A percentile compares a stretch with the other conserved stretches of the same genome.
phyloP scores from a whole-genome alignment of 1,140 invertebrate genomes.

The Conus ventricosus region DNA sequence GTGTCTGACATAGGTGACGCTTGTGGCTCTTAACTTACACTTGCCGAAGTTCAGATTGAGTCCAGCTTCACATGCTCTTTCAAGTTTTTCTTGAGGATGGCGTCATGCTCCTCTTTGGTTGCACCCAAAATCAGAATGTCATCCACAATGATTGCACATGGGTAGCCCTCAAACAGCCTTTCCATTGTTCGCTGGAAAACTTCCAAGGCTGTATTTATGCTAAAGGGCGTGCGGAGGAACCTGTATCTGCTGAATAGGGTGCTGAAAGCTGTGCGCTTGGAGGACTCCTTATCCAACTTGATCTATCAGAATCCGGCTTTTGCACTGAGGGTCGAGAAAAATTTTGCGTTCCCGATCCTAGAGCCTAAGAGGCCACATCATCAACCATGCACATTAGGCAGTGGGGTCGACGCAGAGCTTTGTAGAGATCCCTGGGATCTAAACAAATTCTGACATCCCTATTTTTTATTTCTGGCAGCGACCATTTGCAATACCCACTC shows the following conservation, averaged over 20 bases:
- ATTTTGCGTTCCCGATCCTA: not conserved
- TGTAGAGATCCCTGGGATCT: too few species aligned
- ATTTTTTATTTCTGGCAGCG: too few species aligned
- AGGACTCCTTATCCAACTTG: conserved; percentile 4
- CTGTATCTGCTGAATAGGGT: not conserved
- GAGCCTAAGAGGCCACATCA: too few species aligned
- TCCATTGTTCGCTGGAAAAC: conserved; percentile 3
- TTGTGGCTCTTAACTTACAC: not conserved
- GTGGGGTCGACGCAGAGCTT: too few species aligned
- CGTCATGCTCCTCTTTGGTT: not conserved
- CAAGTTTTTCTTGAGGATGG: not conserved
- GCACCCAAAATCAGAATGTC: not conserved
- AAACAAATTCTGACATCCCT: too few species aligned
- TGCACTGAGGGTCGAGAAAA: not conserved
- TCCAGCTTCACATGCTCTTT: not conserved
- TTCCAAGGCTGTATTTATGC: not conserved
- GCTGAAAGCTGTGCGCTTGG: not conserved
- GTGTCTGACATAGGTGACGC: not conserved
- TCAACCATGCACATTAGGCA: too few species aligned
- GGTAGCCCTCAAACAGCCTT: conserved; percentile 4
- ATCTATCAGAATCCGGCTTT: not conserved
- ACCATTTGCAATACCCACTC: too few species aligned
- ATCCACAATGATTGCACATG: conserved; percentile 8
- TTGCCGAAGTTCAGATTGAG: not conserved
- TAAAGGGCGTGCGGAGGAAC: conserved; percentile 5